A percentile compares a stretch with the other conserved stretches of the same genome.
Evolutionary conservation across 2,113 vertebrate species (phyloP).

Genomic region (Mystacornis crossleyi): DNA sequence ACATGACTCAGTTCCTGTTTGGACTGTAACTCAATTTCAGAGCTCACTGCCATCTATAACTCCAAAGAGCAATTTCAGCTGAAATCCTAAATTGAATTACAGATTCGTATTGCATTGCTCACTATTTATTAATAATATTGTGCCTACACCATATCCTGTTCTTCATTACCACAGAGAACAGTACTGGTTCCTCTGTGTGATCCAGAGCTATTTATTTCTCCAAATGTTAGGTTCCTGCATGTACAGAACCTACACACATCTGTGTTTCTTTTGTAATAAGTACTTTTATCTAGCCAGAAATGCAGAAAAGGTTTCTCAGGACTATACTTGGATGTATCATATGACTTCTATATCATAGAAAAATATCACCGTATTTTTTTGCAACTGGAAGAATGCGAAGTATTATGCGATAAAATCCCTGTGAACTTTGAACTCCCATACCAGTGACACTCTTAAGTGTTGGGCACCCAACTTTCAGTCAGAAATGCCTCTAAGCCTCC

Average conservation of each 20-base stretch:
- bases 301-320: not conserved
- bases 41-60: slow-evolving; percentile 29
- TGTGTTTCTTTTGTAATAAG: not conserved
- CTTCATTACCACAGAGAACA: slow-evolving; percentile 29
- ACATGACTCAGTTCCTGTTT: slow-evolving; percentile 65
- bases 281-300: not conserved
- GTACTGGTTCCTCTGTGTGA: slow-evolving; percentile 6
- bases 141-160: slow-evolving; percentile 64
- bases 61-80: slow-evolving; percentile 56
- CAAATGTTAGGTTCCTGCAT: not conserved
- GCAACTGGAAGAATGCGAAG: not conserved
- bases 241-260: not conserved
- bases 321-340: not conserved
- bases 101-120: slow-evolving; percentile 31
- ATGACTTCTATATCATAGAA: not conserved
- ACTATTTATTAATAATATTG: slow-evolving; percentile 64
- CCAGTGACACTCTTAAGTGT: not conserved
- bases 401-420: not conserved
- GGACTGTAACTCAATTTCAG: slow-evolving; percentile 55
- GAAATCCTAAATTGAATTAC: slow-evolving; percentile 54
- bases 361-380: not conserved
- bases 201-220: slow-evolving; percentile 34
- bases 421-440: not conserved
- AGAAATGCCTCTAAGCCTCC: not conserved
- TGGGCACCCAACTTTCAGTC: fast-evolving